Base-by-base conservation (phyloP, 2,113 vertebrate species). In the Otus sunia region DNA sequence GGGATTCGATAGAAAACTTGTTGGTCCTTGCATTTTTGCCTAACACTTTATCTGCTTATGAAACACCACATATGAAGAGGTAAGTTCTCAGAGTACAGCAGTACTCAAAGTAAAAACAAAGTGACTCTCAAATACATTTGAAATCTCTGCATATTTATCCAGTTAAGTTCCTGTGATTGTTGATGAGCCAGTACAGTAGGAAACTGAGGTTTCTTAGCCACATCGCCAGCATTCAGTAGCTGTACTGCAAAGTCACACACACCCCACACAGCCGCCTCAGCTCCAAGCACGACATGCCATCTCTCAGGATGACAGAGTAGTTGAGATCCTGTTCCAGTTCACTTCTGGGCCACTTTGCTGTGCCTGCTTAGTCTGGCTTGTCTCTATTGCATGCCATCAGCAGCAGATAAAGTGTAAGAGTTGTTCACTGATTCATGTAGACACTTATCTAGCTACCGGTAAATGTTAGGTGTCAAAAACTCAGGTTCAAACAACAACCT, bases 141-240 rank as follows among this genome's bases (percentile, higher is more conserved):
- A 75, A 41, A 32, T 39, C 27, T 55, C 18, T 39, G 6, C 12
- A 14, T 45, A 45, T 49, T 49, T 34, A 32, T 27, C 47, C 32
- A 41, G 30, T 16, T 32, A 73, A 58, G 22, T 32, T 63, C 5
- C 12, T 45, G 47, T 1, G 32, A 19, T 3, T 12, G 39, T 11
- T 53, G 43, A 39, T 50, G 18, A 82, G 49, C 17, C 45, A 72
- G 21, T 2, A 30, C 15, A 72, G 43, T 1, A 4, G 21, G 36
- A 75, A 60, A 4, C 23, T 5, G 58, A 66, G 14, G 27, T 50
- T 21, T 72, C 36, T 5, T 1, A 36, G 43, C 15, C 58, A 13
- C 45, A 25, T 12, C 0, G 1, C 13, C 17, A 89, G 36, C 18
- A 7, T 4, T 50, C 22, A 1, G 3, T 10, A 29, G 64, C 75